A percentile compares a stretch with the other conserved stretches of the same genome.
These are phyloP conservation scores for Premnoplex brunnescens DNA, from an alignment of 2,797 vertebrate genomes.

Conservation along the genomic window DNA sequence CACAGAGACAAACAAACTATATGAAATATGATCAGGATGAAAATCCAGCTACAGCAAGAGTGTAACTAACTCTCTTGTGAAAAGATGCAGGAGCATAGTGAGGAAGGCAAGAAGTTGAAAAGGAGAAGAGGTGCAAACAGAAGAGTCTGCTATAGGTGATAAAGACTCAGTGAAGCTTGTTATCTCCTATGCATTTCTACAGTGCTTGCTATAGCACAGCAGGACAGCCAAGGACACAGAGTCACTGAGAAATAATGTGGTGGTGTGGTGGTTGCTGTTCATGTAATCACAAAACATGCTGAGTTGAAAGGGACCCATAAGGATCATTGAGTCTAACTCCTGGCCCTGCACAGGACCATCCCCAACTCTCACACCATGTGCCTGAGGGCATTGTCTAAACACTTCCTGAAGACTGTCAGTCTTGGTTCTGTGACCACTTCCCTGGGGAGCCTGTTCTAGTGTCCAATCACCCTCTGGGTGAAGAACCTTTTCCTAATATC, in stretches of 20 bases:
- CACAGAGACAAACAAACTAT: not conserved
- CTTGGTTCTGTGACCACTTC: not conserved
- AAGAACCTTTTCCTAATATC: not conserved
- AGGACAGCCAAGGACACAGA: rapidly evolving
- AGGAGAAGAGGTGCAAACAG: not conserved
- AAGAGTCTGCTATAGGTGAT: not conserved
- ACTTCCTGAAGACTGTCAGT: not conserved
- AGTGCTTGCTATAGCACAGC: not conserved
- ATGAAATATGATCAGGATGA: not conserved
- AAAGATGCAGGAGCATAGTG: not conserved
- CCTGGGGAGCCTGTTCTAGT: not conserved
- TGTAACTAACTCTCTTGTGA: not conserved
- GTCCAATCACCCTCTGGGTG: rapidly evolving
- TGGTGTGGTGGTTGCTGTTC: not conserved
- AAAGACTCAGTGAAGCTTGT: not conserved
- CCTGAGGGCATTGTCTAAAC: rapidly evolving
- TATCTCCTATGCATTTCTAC: not conserved
- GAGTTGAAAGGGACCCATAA: not conserved
- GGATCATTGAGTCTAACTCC: not conserved
- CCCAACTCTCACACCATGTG: too few species aligned
- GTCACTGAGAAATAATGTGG: not conserved
- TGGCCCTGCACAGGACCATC: not conserved
- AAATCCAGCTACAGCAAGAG: not conserved
- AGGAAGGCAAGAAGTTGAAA: not conserved
- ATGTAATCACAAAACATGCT: not conserved